These are phyloP conservation scores for Tupaia tana DNA, from an alignment of 2,113 vertebrate genomes.

Conservation along the genomic window DNA sequence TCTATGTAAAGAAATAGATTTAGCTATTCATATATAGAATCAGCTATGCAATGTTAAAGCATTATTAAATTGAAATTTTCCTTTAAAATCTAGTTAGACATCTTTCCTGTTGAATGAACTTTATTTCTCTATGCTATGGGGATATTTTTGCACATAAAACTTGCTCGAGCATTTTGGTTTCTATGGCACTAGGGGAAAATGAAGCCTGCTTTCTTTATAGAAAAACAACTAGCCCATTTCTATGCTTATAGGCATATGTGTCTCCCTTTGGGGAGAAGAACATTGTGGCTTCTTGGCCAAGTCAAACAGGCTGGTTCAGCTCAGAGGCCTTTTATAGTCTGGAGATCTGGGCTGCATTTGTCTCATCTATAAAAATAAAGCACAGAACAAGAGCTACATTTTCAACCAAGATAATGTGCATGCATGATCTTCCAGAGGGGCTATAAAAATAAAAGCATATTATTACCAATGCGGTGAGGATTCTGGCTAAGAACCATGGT, in stretches of 20 bases:
- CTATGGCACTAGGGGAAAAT: neutral
- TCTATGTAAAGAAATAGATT: neutral
- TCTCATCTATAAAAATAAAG: conserved; percentile 43
- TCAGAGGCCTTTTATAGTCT: neutral
- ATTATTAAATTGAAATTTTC: neutral
- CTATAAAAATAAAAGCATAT: neutral
- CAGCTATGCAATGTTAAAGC: neutral
- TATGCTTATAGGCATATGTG: neutral
- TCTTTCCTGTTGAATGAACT: neutral
- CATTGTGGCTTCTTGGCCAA: neutral
- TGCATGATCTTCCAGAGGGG: neutral
- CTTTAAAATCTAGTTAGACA: neutral
- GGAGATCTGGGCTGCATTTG: neutral
- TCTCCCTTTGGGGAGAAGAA: neutral
- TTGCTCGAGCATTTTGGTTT: conserved; percentile 37
- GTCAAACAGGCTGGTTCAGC: neutral
- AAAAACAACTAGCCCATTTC: neutral
- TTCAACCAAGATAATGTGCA: neutral
- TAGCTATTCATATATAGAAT: neutral
- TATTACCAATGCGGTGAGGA: neutral
- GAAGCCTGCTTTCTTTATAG: conserved; percentile 19
- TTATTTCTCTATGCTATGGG: neutral
- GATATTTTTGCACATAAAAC: conserved; percentile 36
- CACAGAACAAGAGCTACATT: neutral
- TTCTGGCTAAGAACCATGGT: neutral